A percentile compares a stretch with the other conserved stretches of the same genome.
phyloP scores from a whole-genome alignment of 2,888 invertebrate genomes.

The Trypoxylon attenuatum region DNA sequence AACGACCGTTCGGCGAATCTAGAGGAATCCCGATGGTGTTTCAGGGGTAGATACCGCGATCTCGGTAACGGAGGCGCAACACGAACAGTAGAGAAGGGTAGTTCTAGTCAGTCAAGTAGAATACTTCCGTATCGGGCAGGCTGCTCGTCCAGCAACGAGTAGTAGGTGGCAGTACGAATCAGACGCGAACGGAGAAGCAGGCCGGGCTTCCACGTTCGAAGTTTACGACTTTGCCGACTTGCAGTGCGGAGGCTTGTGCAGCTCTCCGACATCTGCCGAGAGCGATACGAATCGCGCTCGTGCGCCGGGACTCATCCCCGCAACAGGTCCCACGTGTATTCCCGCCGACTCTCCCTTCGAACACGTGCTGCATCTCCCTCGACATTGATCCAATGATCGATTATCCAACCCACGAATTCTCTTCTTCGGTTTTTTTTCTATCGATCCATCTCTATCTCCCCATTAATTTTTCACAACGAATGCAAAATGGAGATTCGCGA shows the following conservation, averaged over 20 bases:
- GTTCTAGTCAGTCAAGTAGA: slow-evolving; percentile 54
- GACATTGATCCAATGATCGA: no score
- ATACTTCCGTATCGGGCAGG: slow-evolving; percentile 67
- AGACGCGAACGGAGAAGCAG: slow-evolving; percentile 39
- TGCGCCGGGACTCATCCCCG: slow-evolving; percentile 1
- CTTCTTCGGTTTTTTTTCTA: no score
- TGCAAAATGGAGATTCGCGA: no score
- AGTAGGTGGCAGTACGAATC: slow-evolving; percentile 70
- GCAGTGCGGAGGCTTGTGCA: slow-evolving; percentile 32
- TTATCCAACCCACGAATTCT: not conserved
- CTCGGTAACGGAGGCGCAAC: not conserved
- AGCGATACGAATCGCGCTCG: slow-evolving; percentile 27
- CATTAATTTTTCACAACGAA: no score
- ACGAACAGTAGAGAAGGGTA: slow-evolving; percentile 4
- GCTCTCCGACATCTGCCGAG: slow-evolving; percentile 48
- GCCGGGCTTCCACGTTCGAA: slow-evolving; percentile 7
- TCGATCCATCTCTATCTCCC: no score
- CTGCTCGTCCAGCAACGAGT: slow-evolving; percentile 43
- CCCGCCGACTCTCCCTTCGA: not conserved
- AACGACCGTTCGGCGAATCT: no score
- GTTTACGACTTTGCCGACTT: slow-evolving; percentile 47
- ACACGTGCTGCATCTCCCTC: slow-evolving; percentile 24
- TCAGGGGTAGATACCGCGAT: not conserved
- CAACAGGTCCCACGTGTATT: slow-evolving; percentile 53
- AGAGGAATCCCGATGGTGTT: no score